Percentiles rank a stretch among this genome's conserved stretches.
Evolutionary conservation across 2,113 vertebrate species (phyloP).

Genomic region (Bufo gargarizans): DNA sequence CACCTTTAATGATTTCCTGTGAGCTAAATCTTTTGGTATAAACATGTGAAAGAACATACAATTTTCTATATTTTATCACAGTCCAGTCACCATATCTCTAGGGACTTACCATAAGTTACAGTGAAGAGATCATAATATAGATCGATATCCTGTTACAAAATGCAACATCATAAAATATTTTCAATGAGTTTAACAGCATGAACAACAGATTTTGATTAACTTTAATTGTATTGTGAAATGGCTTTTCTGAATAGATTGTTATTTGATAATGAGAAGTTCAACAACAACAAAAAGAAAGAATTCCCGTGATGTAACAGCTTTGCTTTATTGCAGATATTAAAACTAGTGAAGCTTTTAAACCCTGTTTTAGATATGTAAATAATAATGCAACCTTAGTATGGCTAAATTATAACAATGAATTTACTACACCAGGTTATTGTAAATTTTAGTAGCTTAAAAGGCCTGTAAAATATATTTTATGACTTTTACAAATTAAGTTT

Average conservation of each 20-base stretch:
- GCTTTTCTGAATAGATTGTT: slow-evolving; percentile 38
- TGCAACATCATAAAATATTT: slow-evolving; percentile 9
- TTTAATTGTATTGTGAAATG: slow-evolving; percentile 39
- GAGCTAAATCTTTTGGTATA: background rate
- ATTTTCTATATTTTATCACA: background rate
- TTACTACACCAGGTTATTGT: background rate
- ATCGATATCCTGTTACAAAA: background rate
- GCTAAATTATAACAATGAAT: background rate
- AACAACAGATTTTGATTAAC: slow-evolving; percentile 34
- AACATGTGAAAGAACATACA: background rate
- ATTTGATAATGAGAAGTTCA: slow-evolving; percentile 21
- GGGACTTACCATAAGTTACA: background rate
- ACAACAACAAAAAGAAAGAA: slow-evolving; percentile 28
- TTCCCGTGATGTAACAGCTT: slow-evolving; percentile 17
- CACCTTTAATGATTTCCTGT: background rate
- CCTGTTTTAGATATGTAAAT: slow-evolving; percentile 20
- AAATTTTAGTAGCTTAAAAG: background rate
- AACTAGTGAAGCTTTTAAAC: slow-evolving; percentile 32
- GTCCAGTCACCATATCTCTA: background rate
- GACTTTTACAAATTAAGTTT: background rate
- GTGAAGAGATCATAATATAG: background rate
- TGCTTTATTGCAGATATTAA: slow-evolving; percentile 38
- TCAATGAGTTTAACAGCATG: slow-evolving; percentile 12
- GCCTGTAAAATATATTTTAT: background rate
- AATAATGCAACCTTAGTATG: slow-evolving; percentile 1